Evolutionary conservation across 2,888 invertebrate genomes (phyloP).

Genomic region (Athrips mouffetella): DNA sequence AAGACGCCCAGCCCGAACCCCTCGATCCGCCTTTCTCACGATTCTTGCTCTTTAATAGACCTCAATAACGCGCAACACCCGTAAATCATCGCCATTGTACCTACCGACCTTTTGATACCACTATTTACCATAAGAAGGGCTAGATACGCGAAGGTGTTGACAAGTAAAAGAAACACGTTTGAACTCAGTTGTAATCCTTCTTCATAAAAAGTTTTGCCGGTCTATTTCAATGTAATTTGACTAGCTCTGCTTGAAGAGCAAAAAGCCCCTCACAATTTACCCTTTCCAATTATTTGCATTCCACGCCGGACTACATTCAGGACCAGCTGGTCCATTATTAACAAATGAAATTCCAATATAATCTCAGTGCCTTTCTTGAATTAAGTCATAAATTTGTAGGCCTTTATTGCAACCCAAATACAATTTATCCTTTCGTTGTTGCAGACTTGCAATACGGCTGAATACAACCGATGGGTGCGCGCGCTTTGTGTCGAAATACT

Average conservation of each 20-base stretch:
- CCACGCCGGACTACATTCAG: conserved; percentile 17
- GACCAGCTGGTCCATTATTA: conserved; percentile 28
- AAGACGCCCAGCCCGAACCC: conserved; percentile 53
- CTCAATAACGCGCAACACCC: conserved; percentile 63
- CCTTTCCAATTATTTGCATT: conserved; percentile 33
- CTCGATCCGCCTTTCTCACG: conserved; percentile 65
- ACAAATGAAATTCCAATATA: conserved; percentile 22
- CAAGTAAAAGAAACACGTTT: conserved; percentile 64
- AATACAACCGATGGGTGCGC: conserved; percentile 86
- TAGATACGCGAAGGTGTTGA: conserved; percentile 75
- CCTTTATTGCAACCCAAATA: conserved; percentile 27
- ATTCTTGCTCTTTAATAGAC: conserved; percentile 64
- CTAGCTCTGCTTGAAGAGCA: conserved; percentile 35
- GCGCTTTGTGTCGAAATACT: conserved; percentile 86
- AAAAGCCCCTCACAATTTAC: conserved; percentile 42
- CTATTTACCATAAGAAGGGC: conserved; percentile 70
- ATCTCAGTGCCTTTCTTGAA: conserved; percentile 27
- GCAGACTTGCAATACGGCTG: conserved; percentile 83
- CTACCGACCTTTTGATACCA: conserved; percentile 58
- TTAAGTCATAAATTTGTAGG: conserved; percentile 39
- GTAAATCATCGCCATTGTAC: conserved; percentile 72
- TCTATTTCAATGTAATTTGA: conserved; percentile 40
- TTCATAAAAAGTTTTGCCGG: conserved; percentile 25
- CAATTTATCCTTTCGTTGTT: conserved; percentile 52
- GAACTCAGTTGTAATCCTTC: conserved; percentile 23